Conservation (phyloP, 1,140 invertebrate genomes). For the Tribolium madens region DNA sequence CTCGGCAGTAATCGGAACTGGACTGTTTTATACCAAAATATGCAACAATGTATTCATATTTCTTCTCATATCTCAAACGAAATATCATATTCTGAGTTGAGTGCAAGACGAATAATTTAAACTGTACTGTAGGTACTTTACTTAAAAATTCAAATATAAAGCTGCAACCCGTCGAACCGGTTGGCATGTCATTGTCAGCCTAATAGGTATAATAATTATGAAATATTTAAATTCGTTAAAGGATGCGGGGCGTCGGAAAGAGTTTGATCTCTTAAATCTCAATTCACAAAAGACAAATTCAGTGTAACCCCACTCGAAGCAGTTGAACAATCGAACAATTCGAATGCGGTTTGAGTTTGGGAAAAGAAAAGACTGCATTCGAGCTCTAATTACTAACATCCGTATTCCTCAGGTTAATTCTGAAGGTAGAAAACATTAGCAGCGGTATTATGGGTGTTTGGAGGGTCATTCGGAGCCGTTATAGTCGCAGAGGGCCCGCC, state of each 20-base stretch:
- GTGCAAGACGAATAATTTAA: no score
- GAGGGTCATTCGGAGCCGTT: conserved; percentile 59
- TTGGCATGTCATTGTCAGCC: no score
- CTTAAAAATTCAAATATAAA: no score
- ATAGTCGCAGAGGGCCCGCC: conserved; percentile 57
- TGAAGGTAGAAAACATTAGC: conserved; percentile 62
- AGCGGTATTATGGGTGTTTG: conserved; percentile 61
- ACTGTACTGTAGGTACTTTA: no score
- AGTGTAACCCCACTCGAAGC: conserved; percentile 35
- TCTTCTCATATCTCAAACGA: neutral
- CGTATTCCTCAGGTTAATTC: conserved; percentile 61
- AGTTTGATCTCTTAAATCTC: conserved; percentile 50
- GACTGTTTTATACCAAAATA: neutral
- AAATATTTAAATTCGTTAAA: conserved; percentile 38
- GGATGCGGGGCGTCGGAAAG: conserved; percentile 29
- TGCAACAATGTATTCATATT: neutral
- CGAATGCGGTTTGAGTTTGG: conserved; percentile 47
- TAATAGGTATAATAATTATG: no score
- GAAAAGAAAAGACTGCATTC: conserved; percentile 51
- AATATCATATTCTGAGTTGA: no score
- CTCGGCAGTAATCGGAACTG: conserved; percentile 48
- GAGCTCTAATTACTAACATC: conserved; percentile 59
- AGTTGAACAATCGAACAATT: conserved; percentile 51
- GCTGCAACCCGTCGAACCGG: no score
- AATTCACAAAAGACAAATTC: conserved; percentile 51